phyloP scores from a whole-genome alignment of 2,888 invertebrate genomes.

The Drosophila sordidula region DNA sequence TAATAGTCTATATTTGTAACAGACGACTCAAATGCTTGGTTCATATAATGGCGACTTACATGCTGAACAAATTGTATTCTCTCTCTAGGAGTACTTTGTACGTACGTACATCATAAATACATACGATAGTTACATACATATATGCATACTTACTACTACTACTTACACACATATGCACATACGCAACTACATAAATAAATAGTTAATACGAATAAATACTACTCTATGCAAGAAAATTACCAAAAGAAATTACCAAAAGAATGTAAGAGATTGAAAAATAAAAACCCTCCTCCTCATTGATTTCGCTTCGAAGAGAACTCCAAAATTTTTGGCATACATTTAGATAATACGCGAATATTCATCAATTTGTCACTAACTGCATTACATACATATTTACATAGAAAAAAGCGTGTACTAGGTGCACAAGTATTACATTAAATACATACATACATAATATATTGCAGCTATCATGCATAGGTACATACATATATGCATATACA shows the following conservation, averaged over 20 bases:
- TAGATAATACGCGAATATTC: slow-evolving; percentile 43
- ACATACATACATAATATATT: slow-evolving; percentile 21
- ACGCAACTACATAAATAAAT: slow-evolving; percentile 29
- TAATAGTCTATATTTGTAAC: slow-evolving; percentile 43
- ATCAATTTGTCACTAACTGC: slow-evolving; percentile 21
- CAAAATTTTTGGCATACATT: slow-evolving; percentile 26
- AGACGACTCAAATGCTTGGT: slow-evolving; percentile 32
- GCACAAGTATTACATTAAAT: slow-evolving; percentile 37
- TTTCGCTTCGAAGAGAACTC: slow-evolving; percentile 13
- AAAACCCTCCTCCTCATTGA: slow-evolving; percentile 16
- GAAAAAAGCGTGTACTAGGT: slow-evolving; percentile 42
- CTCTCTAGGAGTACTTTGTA: neutral
- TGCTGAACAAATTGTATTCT: slow-evolving; percentile 39
- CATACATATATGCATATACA: slow-evolving; percentile 20
- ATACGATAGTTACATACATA: slow-evolving; percentile 37
- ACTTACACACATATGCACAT: slow-evolving; percentile 24
- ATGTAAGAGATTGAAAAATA: neutral
- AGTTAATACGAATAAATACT: slow-evolving; percentile 31
- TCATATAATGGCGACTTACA: slow-evolving; percentile 31
- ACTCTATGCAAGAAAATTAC: slow-evolving; percentile 30
- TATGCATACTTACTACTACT: slow-evolving; percentile 32
- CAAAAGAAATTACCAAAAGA: slow-evolving; percentile 16
- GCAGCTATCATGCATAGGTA: slow-evolving; percentile 50
- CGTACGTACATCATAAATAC: slow-evolving; percentile 26
- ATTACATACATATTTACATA: slow-evolving; percentile 42